Evolutionary conservation across 2,113 vertebrate species (phyloP), one percentile per base, ranked within the genome.

Genomic region (Microtus oregoni): DNA sequence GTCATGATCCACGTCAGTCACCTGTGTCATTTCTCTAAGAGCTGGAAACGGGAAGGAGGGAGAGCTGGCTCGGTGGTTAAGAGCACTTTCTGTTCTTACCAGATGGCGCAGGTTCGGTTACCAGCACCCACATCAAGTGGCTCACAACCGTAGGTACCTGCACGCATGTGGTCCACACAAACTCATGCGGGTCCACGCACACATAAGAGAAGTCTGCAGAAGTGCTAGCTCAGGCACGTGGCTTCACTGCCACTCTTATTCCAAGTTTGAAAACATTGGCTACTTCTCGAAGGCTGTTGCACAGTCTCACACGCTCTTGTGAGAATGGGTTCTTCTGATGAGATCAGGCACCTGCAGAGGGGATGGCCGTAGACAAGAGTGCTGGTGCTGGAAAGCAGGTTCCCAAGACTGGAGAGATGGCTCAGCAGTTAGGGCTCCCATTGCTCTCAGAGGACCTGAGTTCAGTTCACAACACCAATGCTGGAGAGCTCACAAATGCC

Each of bases 1-100:
- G 35, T 50, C 47, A 9, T 2, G 68, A n/a, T 35, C 68, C 79
- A 75, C 1, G 0, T 72, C 32, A 77, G 32, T 44, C 38, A 32
- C 47, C 47, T 61, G 89, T 86, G 73, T 79, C 32, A 26, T 86
- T 70, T 75, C 89, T 47, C 58, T 92, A 58, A 95, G 72, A 81
- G 24, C 65, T n/a, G 28, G 28, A 82, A 35, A 90, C 9, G 3
- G 26, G 8, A 19, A 19, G 15, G 76, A 30, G 44, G 41, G 7
- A 47, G 75, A 77, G 44, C 15, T 30, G 44, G 26, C 14, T 77
- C 26, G 0, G 44, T 30, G 44, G 44, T 50, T 50, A 77, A 30
- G 44, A 77, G 28, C n/a, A 38, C 76, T 77, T 30, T 3, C 44
- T 50, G 76, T 38, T 77, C 41, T 15, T 30, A 28, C 8, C 44